Base-by-base conservation (phyloP, 2,888 invertebrate genomes). In the Sepiola atlantica region DNA sequence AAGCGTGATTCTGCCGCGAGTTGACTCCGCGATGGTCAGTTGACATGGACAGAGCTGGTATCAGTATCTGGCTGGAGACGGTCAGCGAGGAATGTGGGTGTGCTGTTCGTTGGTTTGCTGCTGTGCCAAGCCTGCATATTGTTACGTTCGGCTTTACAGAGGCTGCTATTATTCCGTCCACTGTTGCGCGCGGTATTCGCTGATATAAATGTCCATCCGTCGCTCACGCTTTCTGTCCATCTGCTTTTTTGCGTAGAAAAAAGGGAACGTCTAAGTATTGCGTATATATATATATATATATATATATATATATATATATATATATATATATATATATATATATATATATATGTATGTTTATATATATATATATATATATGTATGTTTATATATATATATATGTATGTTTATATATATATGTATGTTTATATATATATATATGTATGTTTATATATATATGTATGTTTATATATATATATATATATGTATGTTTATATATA, bases 1-100 rank as follows among this genome's bases (percentile, higher is more conserved):
- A 77, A 77, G n/a, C 16, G 77, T 77, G 77, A 77, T 77, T 77
- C 77, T n/a, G n/a, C 32, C 18, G n/a, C n/a, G 77, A 21, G 61
- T 77, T 77, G 21, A 77, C 77, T 77, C 77, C n/a, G n/a, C 77
- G 77, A 77, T 32, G 77, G 77, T 77, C 77, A 77, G 77, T 77
- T 77, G 77, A 77, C 77, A 77, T 77, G 77, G 77, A n/a, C 32
- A 77, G 77, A 77, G 32, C n/a, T 32, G 77, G n/a, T 77, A 77
- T 77, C 77, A 77, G 77, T 77, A 77, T 77, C 77, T 77, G n/a
- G 32, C 32, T 77, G 32, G 77, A 45, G 45, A 16, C 77, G n/a
- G 77, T 77, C 32, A n/a, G 32, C 77, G 18, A n/a, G 77, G 77
- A 77, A 77, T 77, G 77, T 77, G 77, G 77, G 77, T 77, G 77